phyloP scores from a whole-genome alignment of 1,140 invertebrate species.

The Drosophila willistoni region DNA sequence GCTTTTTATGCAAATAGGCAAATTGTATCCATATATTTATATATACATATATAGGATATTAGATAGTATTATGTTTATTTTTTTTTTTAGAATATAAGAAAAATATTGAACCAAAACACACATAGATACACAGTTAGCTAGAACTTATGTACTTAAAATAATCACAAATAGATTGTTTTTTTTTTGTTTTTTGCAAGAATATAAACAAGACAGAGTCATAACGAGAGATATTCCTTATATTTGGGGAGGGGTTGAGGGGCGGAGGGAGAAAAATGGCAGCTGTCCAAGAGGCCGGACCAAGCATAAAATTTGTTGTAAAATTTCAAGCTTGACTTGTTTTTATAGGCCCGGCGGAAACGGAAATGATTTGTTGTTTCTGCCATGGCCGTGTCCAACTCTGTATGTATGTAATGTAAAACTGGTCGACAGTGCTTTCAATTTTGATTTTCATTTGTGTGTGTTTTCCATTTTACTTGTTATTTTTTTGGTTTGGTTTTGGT shows the following conservation, averaged over 20 bases:
- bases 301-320: constrained; percentile 46
- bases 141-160: too few species aligned
- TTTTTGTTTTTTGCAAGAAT: too few species aligned
- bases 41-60: too few species aligned
- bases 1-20: too few species aligned
- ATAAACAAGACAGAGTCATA: background rate
- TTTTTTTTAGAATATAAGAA: too few species aligned
- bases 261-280: background rate
- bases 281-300: background rate
- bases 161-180: too few species aligned
- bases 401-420: constrained; percentile 20
- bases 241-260: background rate
- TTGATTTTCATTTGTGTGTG: constrained; percentile 49
- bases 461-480: constrained; percentile 23
- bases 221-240: background rate
- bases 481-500: background rate
- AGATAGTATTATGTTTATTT: too few species aligned
- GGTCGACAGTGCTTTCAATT: constrained; percentile 43
- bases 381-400: constrained; percentile 20
- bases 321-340: constrained; percentile 64
- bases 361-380: constrained; percentile 59
- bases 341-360: constrained; percentile 62
- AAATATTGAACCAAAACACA: too few species aligned
- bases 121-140: too few species aligned
- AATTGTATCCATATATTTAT: too few species aligned